Base-by-base conservation (phyloP, 2,888 invertebrate species). In the Lasioglossum pauxillum region DNA sequence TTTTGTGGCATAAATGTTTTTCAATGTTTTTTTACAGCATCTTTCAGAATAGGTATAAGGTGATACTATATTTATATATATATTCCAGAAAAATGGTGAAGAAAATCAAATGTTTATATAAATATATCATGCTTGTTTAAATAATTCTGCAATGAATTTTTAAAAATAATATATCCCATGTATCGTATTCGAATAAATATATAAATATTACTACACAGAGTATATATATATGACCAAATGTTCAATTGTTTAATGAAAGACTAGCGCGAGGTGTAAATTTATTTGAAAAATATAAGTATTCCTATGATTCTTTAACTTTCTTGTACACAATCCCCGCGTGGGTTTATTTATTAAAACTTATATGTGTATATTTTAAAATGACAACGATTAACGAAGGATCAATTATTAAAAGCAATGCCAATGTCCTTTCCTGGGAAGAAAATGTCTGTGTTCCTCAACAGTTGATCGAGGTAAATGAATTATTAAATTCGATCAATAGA, bases 401-500 rank as follows among this genome's bases (percentile, higher is more conserved):
- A 35, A 74, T 46, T 23, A 31, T 35, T 41, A 46, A 79, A 41
- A 49, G 46, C 4, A 79, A 46, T 38, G 46, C 14, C 74, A 19
- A 41, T 19, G 23, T 27, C 31, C 31, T 46, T 64, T 77, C 49
- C 7, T 46, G 4, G 27, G 46, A 85, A 77, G 76, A 69, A 12
- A 60, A 72, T 74, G 27, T 69, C 23, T 69, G 27, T 76, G 72
- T 89, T 69, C 88, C 89, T 2, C 82, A 78, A 46, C 85, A 82
- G 75, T 83, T 89, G 35, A 57, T 67, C 60, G 93, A 94, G 88
- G 90, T 91, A 19, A 72, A 92, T 7, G 88, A 88, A 64, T 88
- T 94, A 53, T 90, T 93, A 78, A 89, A 88, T 31, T 91, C 89
- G 7, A 88, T 93, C 31, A 93, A 91, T 60, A 80, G 87, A 73